A percentile compares a stretch with the other conserved stretches of the same genome.
phyloP scores from a whole-genome alignment of 2,888 invertebrate species.

The Diabrotica balteata region DNA sequence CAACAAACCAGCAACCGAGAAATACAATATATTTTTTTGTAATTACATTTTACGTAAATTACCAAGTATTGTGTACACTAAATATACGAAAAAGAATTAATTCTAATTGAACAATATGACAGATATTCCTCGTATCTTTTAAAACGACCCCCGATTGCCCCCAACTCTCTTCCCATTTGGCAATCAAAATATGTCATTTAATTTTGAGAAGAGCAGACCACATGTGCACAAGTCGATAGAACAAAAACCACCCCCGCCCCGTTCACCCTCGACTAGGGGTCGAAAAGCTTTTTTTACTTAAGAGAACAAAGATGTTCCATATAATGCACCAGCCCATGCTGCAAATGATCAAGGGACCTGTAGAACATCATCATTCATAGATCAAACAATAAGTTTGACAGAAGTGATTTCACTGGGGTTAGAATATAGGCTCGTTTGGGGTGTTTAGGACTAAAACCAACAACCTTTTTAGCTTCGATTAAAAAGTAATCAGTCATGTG shows the following conservation, averaged over 20 bases:
- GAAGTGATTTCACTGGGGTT: slow-evolving; percentile 32
- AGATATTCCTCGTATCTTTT: too few species aligned
- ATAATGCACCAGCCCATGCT: slow-evolving; percentile 47
- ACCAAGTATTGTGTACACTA: too few species aligned
- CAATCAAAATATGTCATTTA: slow-evolving; percentile 40
- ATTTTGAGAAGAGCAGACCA: slow-evolving; percentile 40
- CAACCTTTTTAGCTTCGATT: slow-evolving; percentile 32
- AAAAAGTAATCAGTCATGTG: slow-evolving; percentile 33
- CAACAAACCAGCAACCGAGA: too few species aligned
- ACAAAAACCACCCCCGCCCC: slow-evolving; percentile 41
- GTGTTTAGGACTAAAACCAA: slow-evolving; percentile 21
- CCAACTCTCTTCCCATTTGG: slow-evolving; percentile 21
- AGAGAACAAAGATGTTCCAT: slow-evolving; percentile 46
- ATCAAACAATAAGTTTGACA: slow-evolving; percentile 37
- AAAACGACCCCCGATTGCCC: slow-evolving; percentile 22
- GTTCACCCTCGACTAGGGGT: slow-evolving; percentile 26
- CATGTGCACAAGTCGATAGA: slow-evolving; percentile 42
- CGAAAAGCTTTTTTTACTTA: slow-evolving; percentile 41
- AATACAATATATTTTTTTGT: too few species aligned
- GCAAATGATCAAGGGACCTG: slow-evolving; percentile 56
- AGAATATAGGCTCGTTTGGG: slow-evolving; percentile 25
- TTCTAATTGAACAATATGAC: too few species aligned
- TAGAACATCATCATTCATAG: slow-evolving; percentile 48
- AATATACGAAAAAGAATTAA: too few species aligned
- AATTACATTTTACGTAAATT: too few species aligned